These are phyloP conservation scores for Stenichneumon culpator DNA, from an alignment of 2,888 invertebrate species.

Conservation along the genomic window DNA sequence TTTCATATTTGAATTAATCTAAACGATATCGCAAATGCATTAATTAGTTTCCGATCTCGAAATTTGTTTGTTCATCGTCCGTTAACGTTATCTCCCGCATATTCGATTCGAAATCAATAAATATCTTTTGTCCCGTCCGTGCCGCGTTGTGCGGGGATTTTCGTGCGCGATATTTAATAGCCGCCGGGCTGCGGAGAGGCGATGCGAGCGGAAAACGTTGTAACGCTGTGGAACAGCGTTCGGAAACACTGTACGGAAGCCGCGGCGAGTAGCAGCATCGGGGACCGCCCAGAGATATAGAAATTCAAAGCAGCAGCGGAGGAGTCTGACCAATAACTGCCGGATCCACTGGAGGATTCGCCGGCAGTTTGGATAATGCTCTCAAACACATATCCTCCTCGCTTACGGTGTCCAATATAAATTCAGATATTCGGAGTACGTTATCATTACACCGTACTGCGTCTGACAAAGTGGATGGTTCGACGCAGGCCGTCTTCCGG, in stretches of 20 bases:
- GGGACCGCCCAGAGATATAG: conserved; percentile 14
- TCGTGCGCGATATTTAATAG: conserved; percentile 13
- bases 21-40: neutral
- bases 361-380: conserved; percentile 39
- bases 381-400: neutral
- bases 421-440: neutral
- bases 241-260: conserved; percentile 46
- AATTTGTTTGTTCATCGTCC: neutral
- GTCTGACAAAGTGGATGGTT: conserved; percentile 11
- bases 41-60: neutral
- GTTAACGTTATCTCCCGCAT: neutral
- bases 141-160: neutral
- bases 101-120: neutral
- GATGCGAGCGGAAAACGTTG: conserved; percentile 36
- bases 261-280: conserved; percentile 5
- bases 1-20: neutral
- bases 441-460: neutral
- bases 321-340: conserved; percentile 51
- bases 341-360: conserved; percentile 22
- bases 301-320: conserved; percentile 31
- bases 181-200: neutral
- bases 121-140: neutral
- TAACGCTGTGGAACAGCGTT: neutral
- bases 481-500: conserved; percentile 4
- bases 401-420: neutral